These are phyloP conservation scores for Antheraea assamensis DNA, from an alignment of 2,888 invertebrate species.

Conservation along the genomic window DNA sequence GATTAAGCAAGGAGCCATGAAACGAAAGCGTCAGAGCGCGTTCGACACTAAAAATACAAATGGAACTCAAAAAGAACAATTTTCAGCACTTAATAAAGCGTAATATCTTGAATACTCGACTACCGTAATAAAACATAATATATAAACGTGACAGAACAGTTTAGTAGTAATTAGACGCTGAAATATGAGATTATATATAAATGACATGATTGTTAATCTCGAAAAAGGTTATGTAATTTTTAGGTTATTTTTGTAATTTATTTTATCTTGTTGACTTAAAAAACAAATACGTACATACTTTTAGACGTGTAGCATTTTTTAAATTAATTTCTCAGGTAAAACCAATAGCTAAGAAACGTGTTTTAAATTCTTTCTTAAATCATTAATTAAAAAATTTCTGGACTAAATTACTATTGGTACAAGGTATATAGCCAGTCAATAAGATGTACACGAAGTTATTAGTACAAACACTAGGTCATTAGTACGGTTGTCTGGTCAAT, in stretches of 20 bases:
- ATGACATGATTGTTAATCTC: background rate
- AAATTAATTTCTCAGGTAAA: background rate
- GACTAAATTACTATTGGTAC: too few species aligned
- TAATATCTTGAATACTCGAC: slow-evolving; percentile 27
- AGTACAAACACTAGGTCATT: too few species aligned
- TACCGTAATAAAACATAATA: background rate
- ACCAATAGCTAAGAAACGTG: background rate
- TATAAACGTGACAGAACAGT: background rate
- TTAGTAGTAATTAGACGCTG: background rate
- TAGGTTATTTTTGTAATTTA: slow-evolving; percentile 23
- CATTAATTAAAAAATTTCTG: too few species aligned
- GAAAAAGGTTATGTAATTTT: background rate
- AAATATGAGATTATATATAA: background rate
- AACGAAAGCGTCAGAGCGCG: slow-evolving; percentile 63
- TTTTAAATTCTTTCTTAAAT: too few species aligned
- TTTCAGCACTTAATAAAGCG: slow-evolving; percentile 61
- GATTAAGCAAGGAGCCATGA: slow-evolving; percentile 57
- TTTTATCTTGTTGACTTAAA: background rate
- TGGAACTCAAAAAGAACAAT: slow-evolving; percentile 61
- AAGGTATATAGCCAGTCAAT: too few species aligned
- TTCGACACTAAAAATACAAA: slow-evolving; percentile 54
- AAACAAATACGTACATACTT: background rate
- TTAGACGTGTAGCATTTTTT: background rate
- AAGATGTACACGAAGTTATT: too few species aligned
- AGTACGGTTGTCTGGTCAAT: too few species aligned